Percentiles rank a stretch among this genome's conserved stretches.
Conservation (phyloP, 2,888 invertebrate species). For the Bhutanitis thaidina region DNA sequence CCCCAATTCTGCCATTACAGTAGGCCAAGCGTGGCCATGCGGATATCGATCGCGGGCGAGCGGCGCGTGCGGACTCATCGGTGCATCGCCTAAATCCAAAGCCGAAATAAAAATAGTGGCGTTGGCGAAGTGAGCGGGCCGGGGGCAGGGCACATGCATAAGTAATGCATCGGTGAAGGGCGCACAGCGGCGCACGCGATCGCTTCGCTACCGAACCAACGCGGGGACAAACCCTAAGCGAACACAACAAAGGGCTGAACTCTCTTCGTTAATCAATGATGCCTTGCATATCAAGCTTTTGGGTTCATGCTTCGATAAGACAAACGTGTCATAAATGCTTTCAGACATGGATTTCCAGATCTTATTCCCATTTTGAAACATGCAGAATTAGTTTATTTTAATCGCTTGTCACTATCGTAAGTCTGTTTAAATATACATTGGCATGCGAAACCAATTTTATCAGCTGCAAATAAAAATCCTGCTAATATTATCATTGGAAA, state of each 20-base stretch:
- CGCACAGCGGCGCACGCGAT: constrained; percentile 66
- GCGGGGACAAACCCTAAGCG: constrained; percentile 42
- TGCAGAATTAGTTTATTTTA: too few species aligned
- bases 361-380: too few species aligned
- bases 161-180: constrained; percentile 73
- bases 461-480: too few species aligned
- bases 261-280: constrained; percentile 63
- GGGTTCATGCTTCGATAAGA: constrained; percentile 27
- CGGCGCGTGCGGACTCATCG: constrained; percentile 56
- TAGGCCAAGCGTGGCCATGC: constrained; percentile 16
- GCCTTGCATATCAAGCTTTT: constrained; percentile 38
- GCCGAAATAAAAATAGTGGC: constrained; percentile 61
- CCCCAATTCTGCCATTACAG: constrained; percentile 7
- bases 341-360: neutral
- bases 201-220: constrained; percentile 11
- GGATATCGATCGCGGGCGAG: constrained; percentile 44
- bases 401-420: too few species aligned
- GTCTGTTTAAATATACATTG: too few species aligned
- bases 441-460: too few species aligned
- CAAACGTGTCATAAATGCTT: constrained; percentile 18
- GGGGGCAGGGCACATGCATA: constrained; percentile 63
- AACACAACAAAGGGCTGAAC: constrained; percentile 41
- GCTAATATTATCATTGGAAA: too few species aligned
- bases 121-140: constrained; percentile 37
- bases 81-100: constrained; percentile 60